Evolutionary conservation across 2,888 invertebrate genomes (phyloP).

Genomic region (Euzophera pinguis): DNA sequence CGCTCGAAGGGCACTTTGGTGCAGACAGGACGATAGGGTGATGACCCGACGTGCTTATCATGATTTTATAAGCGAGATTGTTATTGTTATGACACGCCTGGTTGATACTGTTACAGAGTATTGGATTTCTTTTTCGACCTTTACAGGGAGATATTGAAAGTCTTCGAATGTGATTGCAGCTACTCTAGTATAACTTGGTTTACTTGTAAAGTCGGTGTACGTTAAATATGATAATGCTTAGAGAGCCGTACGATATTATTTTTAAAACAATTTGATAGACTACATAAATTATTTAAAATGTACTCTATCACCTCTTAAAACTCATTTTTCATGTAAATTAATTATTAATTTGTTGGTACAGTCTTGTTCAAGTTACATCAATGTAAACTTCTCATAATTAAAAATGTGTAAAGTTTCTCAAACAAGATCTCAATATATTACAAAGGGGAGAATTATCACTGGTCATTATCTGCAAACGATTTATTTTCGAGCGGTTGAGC

Average conservation of each 20-base stretch:
- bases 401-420: neutral
- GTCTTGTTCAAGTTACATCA: neutral
- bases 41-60: conserved; percentile 9
- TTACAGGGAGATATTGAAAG: neutral
- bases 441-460: conserved; percentile 54
- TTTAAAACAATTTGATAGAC: too few species aligned
- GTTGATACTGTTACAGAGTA: neutral
- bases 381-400: neutral
- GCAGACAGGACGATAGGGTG: conserved; percentile 1
- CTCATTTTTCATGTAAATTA: too few species aligned
- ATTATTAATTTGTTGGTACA: too few species aligned
- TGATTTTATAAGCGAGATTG: neutral
- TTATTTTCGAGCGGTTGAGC: conserved; percentile 56
- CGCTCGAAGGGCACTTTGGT: conserved; percentile 10
- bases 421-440: neutral
- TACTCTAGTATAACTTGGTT: too few species aligned
- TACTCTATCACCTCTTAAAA: too few species aligned
- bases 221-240: too few species aligned
- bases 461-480: conserved; percentile 56
- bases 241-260: too few species aligned
- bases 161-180: too few species aligned
- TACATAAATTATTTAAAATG: too few species aligned
- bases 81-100: neutral
- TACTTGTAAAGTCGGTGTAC: too few species aligned
- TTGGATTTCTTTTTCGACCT: neutral